Base-by-base conservation (phyloP, 2,113 vertebrate species). In the Gopherus flavomarginatus region DNA sequence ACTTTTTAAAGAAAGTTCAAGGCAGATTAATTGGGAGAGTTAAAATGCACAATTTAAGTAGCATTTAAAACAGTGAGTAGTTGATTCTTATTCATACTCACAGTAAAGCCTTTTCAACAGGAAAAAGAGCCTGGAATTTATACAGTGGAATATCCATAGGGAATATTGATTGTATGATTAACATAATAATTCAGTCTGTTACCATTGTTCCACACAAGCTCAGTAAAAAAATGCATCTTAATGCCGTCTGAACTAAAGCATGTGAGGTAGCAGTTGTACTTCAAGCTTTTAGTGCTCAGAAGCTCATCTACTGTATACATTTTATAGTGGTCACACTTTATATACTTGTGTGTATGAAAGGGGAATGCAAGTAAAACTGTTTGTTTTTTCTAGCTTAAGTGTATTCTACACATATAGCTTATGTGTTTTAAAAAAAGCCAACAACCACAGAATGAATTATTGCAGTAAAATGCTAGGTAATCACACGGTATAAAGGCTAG, bases 181-280 rank as follows among this genome's bases (percentile, higher is more conserved):
- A 5, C 59, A 83, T 84, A 92, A 84, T 87, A 53, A 83, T 87
- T 97, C 57, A 89, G 38, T 84, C 44, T 89, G 42, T 88, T 85
- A 75, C 53, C 31, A 87, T 88, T 87, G 81, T 94, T 93, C 47
- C 29, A 77, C 1, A 22, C 42, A 38, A 78, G 5, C 82, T 92
- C 80, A 35, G 47, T 72, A 89, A 87, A 92, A 53, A 87, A 92
- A 89, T 81, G 49, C 38, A 87, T 6, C 53, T 83, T 81, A 75
- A 87, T 89, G 42, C 54, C 50, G 90, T 8, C 42, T 84, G 82
- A 83, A 1, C 57, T 54, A 53, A 26, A 95, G 90, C 85, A 29
- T 5, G 87, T 80, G 17, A 19, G 57, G 56, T 86, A 49, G 59
- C 78, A 83, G 26, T 53, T 50, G 42, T 65, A 11, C 52, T 94